A percentile compares a stretch with the other conserved stretches of the same genome.
Conservation (phyloP, 2,797 vertebrate species). For the Coreius guichenoti region DNA sequence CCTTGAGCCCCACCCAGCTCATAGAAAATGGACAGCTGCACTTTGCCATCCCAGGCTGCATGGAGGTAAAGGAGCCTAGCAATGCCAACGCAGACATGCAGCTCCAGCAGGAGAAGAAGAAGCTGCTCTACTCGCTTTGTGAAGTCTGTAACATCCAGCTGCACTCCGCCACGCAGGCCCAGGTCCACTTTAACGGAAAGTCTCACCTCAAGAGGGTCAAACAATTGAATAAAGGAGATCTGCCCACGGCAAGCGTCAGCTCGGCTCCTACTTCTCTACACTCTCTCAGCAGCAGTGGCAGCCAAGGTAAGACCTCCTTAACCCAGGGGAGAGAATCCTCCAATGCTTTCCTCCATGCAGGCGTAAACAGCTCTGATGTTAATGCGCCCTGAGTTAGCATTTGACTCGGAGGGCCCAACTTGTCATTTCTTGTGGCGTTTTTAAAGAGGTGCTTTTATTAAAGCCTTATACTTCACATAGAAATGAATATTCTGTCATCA, state of each 20-base stretch:
- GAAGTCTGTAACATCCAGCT: conserved; percentile 89
- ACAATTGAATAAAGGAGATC: conserved; percentile 84
- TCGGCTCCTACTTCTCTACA: conserved; percentile 49
- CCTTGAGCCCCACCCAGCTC: conserved; percentile 76
- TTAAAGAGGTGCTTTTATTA: conserved; percentile 7
- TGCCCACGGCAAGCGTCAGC: conserved; percentile 68
- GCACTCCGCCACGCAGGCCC: conserved; percentile 86
- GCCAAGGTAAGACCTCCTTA: conserved; percentile 75
- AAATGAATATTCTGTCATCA: conserved; percentile 1
- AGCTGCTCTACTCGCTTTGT: conserved; percentile 85
- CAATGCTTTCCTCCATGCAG: not conserved
- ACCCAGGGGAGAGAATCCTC: conserved; percentile 15
- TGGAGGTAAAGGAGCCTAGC: conserved; percentile 80
- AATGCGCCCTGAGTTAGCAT: conserved; percentile 45
- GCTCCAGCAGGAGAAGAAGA: conserved; percentile 80
- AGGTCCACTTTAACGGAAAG: conserved; percentile 88
- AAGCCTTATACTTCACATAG: conserved; percentile 10
- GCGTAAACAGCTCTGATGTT: conserved; percentile 32
- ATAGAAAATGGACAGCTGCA: conserved; percentile 83
- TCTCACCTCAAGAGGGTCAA: conserved; percentile 87
- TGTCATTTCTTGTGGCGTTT: conserved; percentile 38
- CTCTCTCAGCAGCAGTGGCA: conserved; percentile 68
- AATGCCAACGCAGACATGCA: conserved; percentile 69
- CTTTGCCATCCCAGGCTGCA: conserved; percentile 72
- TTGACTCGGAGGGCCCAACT: conserved; percentile 21